Base-by-base conservation (phyloP, 2,113 vertebrate genomes). In the Calidris pugnax region DNA sequence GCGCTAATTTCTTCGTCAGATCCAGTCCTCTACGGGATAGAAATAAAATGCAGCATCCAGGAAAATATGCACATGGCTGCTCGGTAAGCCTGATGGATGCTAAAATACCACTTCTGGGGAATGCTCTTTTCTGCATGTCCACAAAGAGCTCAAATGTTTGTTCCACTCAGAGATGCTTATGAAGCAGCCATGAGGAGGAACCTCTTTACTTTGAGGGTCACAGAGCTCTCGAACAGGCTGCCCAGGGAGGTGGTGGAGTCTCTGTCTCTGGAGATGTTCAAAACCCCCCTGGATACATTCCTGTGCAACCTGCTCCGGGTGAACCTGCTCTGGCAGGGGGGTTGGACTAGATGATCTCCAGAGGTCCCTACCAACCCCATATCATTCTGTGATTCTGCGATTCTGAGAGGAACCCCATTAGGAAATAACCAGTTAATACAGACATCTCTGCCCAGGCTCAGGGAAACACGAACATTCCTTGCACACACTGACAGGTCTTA, bases 71-170 rank as follows among this genome's bases (percentile, higher is more conserved):
- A 43, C 7, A 71, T 19, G 15, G 26, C 43, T 23, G 27, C 39
- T 51, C 56, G 43, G 24, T 6, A 82, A 43, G 26, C 17, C 23
- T 67, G 43, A 67, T 17, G 28, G 47, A 45, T 79, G 47, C 47
- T 87, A 59, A 66, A 75, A 72, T n/a, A 78, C 4, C 26, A 37
- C 14, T 89, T 68, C 8, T n/a, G 14, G 16, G 14, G 26, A 22
- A 64, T 63, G 37, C 4, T 87, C 19, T 80, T 69, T 43, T 67
- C 60, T 50, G 28, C 10, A 63, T 0, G 0, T n/a, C 12, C 50
- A 39, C 32, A 28, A 84, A 63, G 43, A 67, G 18, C 26, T 82
- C 14, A 8, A 57, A 51, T 35, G 16, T 22, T 73, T 33, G 53
- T 80, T 87, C 35, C 23, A 33, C 39, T 75, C 57, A 56, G 47